Base-by-base conservation (phyloP, 2,113 vertebrate species). In the Petromus typicus region DNA sequence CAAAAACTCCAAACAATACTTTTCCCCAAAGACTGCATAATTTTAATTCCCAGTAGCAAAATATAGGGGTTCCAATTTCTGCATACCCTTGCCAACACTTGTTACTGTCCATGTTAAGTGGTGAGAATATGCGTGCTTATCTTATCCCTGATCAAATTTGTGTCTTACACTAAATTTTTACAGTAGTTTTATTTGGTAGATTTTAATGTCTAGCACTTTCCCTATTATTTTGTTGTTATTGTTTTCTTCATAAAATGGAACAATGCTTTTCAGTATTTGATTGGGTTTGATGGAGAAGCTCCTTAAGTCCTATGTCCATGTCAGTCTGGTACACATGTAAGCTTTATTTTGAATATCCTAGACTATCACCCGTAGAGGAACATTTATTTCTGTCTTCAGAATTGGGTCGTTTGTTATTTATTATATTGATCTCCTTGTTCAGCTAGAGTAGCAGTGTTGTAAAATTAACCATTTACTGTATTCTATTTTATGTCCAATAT, bases 231-330 rank as follows among this genome's bases (percentile, higher is more conserved):
- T 86, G 37, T 66, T 90, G 16, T 56, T 86, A 69, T 71, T 67
- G 40, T 89, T 18, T 92, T 86, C 54, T 86, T 97, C 20, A 93
- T 89, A 97, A 86, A 96, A 59, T 92, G 25, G 45, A 96, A 51
- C 61, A 43, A 43, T 90, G 92, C 89, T 92, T 91, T 98, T 97
- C 20, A 73, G 99, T 98, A 97, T 98, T 82, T 98, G 69, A 78
- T 98, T 99, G 92, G 98, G 99, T 97, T 99, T 98, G 66, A 99
- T 99, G 87, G 99, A 99, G 89, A 99, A 99, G 91, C 97, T 99
- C 25, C 97, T 99, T 43, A 98, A 98, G 95, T 98, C 98, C 0
- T 97, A 98, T 90, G 91, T 98, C 96, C 97, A 98, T 96, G 90
- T 98, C 63, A 73, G 96, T 95, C 82, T 95, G 93, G 98, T 99